These are phyloP conservation scores for Chrysotoxum bicinctum DNA, from an alignment of 2,888 invertebrate genomes.

Conservation along the genomic window DNA sequence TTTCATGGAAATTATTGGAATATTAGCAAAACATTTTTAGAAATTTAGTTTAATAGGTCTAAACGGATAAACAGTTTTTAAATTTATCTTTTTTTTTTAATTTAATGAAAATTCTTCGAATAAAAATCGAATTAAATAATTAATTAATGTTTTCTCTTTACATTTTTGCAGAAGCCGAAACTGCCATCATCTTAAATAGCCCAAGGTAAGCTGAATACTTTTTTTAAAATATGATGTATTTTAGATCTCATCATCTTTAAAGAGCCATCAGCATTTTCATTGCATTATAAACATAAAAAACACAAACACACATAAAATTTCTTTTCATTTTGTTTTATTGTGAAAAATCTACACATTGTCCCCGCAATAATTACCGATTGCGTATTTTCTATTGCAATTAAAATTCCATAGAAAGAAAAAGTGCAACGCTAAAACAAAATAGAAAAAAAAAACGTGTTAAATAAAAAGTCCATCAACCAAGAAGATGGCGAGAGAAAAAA, in stretches of 20 bases:
- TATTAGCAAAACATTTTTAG: too few relatives aligned
- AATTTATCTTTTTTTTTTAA: too few relatives aligned
- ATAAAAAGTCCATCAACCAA: slow-evolving; percentile 8
- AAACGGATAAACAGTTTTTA: too few relatives aligned
- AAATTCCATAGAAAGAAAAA: slow-evolving; percentile 70
- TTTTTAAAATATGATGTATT: neutral
- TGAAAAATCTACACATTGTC: neutral
- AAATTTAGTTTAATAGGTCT: too few relatives aligned
- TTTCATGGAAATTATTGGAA: too few relatives aligned
- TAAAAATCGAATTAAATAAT: neutral
- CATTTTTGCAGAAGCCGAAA: neutral
- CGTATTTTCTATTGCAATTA: slow-evolving; percentile 68
- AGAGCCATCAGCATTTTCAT: neutral
- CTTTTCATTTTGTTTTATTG: neutral
- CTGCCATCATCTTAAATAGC: neutral
- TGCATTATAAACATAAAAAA: neutral
- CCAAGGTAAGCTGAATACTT: neutral
- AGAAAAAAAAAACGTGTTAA: slow-evolving; percentile 14
- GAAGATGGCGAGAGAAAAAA: slow-evolving; percentile 28
- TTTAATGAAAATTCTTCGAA: too few relatives aligned
- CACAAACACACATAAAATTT: neutral
- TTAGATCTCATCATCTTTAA: neutral
- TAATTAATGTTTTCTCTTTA: neutral
- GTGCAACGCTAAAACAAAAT: slow-evolving; percentile 39
- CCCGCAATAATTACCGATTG: slow-evolving; percentile 44